Evolutionary conservation across 2,113 vertebrate genomes (phyloP).

Genomic region (Thamnaconus septentrionalis): DNA sequence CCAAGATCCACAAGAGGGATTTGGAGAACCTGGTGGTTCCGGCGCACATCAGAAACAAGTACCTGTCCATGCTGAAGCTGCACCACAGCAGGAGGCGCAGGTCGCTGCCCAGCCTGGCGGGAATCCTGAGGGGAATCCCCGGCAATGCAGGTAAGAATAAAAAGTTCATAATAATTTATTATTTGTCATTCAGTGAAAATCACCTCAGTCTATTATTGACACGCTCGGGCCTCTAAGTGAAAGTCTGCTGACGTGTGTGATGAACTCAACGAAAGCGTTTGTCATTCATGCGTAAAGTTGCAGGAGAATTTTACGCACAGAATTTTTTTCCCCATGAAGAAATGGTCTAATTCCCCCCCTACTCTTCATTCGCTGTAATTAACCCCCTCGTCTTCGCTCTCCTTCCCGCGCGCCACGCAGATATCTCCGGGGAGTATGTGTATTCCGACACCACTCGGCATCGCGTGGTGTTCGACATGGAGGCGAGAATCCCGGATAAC

Average conservation of each 20-base stretch:
- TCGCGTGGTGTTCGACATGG: conserved; percentile 88
- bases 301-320: conserved; percentile 32
- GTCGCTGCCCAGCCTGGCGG: conserved; percentile 84
- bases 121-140: conserved; percentile 85
- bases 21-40: conserved; percentile 84
- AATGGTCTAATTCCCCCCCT: neutral
- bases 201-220: too few species aligned
- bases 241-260: too few species aligned
- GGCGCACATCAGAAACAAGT: conserved; percentile 82
- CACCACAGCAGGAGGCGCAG: conserved; percentile 83
- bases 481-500: conserved; percentile 85
- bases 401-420: conserved; percentile 57
- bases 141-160: conserved; percentile 81
- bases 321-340: neutral
- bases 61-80: conserved; percentile 83
- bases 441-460: conserved; percentile 80
- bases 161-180: neutral
- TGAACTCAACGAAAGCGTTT: too few species aligned
- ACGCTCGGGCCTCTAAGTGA: too few species aligned
- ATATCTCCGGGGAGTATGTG: conserved; percentile 81
- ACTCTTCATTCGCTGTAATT: too few species aligned
- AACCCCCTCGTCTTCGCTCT: neutral
- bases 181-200: too few species aligned
- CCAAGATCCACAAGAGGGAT: conserved; percentile 81
- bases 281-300: conserved; percentile 33